A percentile compares a stretch with the other conserved stretches of the same genome.
Evolutionary conservation across 2,113 vertebrate species (phyloP).

Genomic region (Lynx canadensis): DNA sequence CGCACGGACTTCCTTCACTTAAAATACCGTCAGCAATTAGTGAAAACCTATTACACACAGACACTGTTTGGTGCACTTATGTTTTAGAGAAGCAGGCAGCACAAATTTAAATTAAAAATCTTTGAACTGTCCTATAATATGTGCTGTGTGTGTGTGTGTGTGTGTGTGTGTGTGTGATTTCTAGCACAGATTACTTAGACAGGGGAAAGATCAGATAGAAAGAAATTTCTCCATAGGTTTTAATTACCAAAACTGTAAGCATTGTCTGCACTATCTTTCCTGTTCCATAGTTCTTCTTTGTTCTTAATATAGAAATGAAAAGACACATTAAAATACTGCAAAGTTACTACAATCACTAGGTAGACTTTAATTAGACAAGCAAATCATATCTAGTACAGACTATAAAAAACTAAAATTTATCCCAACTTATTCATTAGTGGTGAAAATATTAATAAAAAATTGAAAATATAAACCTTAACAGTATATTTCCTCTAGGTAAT

Average conservation of each 20-base stretch:
- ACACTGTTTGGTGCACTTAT: neutral
- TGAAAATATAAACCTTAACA: constrained; percentile 29
- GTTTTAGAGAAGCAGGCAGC: constrained; percentile 1
- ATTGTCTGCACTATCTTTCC: neutral
- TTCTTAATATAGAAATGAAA: constrained; percentile 65
- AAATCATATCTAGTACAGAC: constrained; percentile 31
- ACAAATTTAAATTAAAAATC: neutral
- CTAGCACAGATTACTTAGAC: neutral
- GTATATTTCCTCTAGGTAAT: neutral
- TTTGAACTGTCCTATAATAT: neutral
- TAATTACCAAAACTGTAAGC: constrained; percentile 37
- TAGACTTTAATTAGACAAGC: constrained; percentile 56
- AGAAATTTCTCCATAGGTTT: constrained; percentile 32
- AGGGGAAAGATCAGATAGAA: neutral
- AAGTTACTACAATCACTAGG: constrained; percentile 34
- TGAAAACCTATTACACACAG: neutral
- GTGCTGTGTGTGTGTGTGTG: neutral
- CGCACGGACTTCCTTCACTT: neutral
- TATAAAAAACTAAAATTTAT: constrained; percentile 49
- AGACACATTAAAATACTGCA: constrained; percentile 38
- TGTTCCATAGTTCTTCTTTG: constrained; percentile 21
- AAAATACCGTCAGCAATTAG: neutral
- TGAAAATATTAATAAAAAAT: constrained; percentile 46
- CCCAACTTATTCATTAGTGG: constrained; percentile 39
- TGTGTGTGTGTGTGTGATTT: neutral